These are phyloP conservation scores for Prunella strophiata DNA, from an alignment of 2,797 vertebrate genomes.

Conservation along the genomic window DNA sequence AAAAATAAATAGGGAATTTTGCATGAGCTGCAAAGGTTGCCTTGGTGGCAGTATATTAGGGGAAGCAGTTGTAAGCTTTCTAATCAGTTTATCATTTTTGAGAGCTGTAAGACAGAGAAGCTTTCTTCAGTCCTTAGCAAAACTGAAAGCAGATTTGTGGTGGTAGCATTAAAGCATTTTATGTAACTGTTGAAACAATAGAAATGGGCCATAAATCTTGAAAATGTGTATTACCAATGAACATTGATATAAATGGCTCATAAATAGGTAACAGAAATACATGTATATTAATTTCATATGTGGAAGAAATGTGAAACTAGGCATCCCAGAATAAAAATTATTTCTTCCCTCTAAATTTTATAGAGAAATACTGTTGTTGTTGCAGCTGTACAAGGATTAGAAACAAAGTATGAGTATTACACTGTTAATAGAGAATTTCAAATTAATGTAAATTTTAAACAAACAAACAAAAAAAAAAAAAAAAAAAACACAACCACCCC, in stretches of 20 bases:
- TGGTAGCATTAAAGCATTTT: neutral
- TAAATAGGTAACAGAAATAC: neutral
- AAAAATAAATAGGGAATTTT: neutral
- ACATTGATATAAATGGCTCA: neutral
- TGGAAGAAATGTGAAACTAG: neutral
- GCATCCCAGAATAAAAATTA: neutral
- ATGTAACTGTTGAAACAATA: neutral
- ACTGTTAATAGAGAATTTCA: neutral
- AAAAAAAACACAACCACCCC: neutral
- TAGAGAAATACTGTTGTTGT: neutral
- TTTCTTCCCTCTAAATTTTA: neutral
- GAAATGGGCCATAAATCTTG: neutral
- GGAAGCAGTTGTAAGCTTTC: neutral
- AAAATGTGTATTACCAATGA: neutral
- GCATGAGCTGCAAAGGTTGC: neutral
- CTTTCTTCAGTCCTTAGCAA: neutral
- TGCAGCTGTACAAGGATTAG: neutral
- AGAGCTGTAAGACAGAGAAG: neutral
- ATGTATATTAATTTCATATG: neutral
- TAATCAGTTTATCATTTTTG: neutral
- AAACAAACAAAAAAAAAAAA: neutral
- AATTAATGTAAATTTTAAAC: neutral
- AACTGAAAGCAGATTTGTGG: neutral
- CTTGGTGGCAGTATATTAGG: neutral
- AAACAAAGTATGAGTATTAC: neutral